Base-by-base conservation (phyloP, 2,113 vertebrate species). In the Tychaedon coryphoeus region DNA sequence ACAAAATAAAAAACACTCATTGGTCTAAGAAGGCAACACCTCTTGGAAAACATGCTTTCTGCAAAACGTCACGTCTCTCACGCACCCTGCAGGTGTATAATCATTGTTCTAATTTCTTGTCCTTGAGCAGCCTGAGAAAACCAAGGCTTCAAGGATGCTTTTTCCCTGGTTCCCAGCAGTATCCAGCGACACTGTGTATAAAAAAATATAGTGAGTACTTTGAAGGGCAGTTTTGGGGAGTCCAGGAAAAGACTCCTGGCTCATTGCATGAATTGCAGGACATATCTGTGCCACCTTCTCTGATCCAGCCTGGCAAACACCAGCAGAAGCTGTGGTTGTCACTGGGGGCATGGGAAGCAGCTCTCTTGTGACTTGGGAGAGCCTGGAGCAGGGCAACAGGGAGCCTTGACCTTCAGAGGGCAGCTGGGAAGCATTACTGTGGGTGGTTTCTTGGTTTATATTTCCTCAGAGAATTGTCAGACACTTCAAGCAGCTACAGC, bases 401-500 rank as follows among this genome's bases (percentile, higher is more conserved):
- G 29, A 93, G 72, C 38, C 42, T 40, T 77, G 72, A 70, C 81
- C 67, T 82, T 93, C 13, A 4, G 60, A 85, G 66, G 82, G 62
- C 78, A 86, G 45, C 67, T 92, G 71, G 36, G 88, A 90, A 53
- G 14, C 19, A 34, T 88, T 86, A 51, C 62, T 74, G 64, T 90
- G 85, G 75, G 88, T 90, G 93, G 88, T 90, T 96, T 93, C 92
- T 73, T 83, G 19, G 85, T 90, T 97, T 67, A 26, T 74, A 58
- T 95, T 96, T 86, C 75, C 86, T 79, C 91, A 61, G 89, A 95
- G 54, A 79, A 91, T 78, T 64, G 51, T 87, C 75, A 91, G 77
- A 80, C 43, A 57, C 64, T 93, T 95, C 62, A 93, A 90, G 84
- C 64, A 90, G 88, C 86, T 88, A 78, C 61, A 95, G 69, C 66